A percentile compares a stretch with the other conserved stretches of the same genome.
These are phyloP conservation scores for Hydrolagus colliei DNA, from an alignment of 2,797 vertebrate species.

Conservation along the genomic window DNA sequence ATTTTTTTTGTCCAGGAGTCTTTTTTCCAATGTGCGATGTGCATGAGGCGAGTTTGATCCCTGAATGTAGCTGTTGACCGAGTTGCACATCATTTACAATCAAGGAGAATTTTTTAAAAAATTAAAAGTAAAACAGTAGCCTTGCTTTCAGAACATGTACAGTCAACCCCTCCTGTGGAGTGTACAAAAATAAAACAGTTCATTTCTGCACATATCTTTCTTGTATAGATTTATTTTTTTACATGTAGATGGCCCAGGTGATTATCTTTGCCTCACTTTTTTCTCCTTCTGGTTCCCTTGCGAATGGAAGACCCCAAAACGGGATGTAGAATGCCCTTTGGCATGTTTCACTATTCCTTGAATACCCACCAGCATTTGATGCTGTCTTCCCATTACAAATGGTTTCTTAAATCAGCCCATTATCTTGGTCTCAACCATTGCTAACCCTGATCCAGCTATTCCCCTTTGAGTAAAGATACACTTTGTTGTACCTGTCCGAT, in stretches of 20 bases:
- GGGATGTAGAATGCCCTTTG: no score
- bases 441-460: no score
- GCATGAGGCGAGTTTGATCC: constrained; percentile 31
- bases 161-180: constrained; percentile 32
- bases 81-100: constrained; percentile 33
- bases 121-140: constrained; percentile 27
- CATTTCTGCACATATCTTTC: constrained; percentile 24
- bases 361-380: no score
- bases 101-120: constrained; percentile 26
- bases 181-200: constrained; percentile 32
- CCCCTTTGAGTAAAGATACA: neutral
- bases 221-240: constrained; percentile 2
- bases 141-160: constrained; percentile 32
- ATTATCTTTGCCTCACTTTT: no score
- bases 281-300: no score
- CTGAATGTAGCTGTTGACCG: constrained; percentile 32
- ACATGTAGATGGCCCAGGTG: no score
- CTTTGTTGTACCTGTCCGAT: neutral
- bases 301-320: no score
- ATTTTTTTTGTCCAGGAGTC: neutral
- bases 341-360: no score
- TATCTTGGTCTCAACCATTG: no score
- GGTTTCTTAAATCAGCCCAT: no score
- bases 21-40: constrained; percentile 29
- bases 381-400: no score